Evolutionary conservation across 1,140 invertebrate species (phyloP), one percentile per base, ranked within the genome.

Genomic region (Scaptomyza hsui): DNA sequence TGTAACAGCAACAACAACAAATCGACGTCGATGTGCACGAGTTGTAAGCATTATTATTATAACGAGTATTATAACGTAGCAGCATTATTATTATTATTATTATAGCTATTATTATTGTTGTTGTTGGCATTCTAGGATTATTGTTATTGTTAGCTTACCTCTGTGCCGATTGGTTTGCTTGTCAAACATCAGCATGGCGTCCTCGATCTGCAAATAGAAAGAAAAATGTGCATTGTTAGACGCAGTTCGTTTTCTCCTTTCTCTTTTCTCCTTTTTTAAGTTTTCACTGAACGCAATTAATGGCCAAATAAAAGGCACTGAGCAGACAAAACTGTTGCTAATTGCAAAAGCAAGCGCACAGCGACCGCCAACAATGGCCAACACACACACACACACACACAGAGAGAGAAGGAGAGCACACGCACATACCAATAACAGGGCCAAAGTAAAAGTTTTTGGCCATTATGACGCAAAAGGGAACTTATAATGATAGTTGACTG

Each of bases 101-200:
- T 13, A 26, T 56, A 49, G 10, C 12, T n/a, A 24, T 32, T 39
- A 55, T 24, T 21, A 4, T 42, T 35, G 44, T 26, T 32, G 19
- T 4, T 47, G 19, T 35, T 42, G n/a, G 5, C 1, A 21, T 4
- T 47, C 12, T 16, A 21, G 10, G 19, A 10, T 52, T 39, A 18
- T 41, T 45, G 45, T 51, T 75, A 65, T 29, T 56, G 41, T 63
- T 19, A 41, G 94, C 97, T 97, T 94, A 99, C 98, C 98, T 98
- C 98, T 97, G 94, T 99, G 99, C 94, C 99, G 96, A 94, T 99
- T 99, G 88, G 99, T 99, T 92, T 99, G 97, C 95, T 99, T 99
- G 93, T 99, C 99, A 93, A 99, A 99, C 99, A 99, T 99, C 90
- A 99, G 95, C 98, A 99, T 99, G 72, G 98, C 98, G 92, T 99